A percentile compares a stretch with the other conserved stretches of the same genome.
phyloP scores from a whole-genome alignment of 2,888 invertebrate genomes.

The Romanomermis culicivorax region DNA sequence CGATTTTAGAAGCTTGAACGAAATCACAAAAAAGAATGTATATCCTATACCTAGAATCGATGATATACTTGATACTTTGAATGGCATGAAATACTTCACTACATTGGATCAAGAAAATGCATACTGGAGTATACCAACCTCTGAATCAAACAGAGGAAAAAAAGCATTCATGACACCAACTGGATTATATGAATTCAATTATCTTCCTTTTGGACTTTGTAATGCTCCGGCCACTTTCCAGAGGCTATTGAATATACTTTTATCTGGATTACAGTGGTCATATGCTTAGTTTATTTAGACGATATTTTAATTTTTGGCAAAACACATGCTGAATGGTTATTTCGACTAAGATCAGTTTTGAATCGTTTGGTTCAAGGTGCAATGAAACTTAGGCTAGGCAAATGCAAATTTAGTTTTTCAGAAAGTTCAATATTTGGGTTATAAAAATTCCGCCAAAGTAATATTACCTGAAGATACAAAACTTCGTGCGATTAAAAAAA shows the following conservation, averaged over 20 bases:
- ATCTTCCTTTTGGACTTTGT: constrained; percentile 13
- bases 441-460: neutral
- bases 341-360: neutral
- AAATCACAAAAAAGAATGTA: neutral
- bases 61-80: constrained; percentile 1
- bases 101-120: constrained; percentile 6
- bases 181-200: constrained; percentile 13
- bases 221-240: constrained; percentile 14
- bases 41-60: constrained; percentile 4
- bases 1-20: neutral
- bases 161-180: constrained; percentile 11
- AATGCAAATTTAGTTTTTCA: neutral
- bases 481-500: neutral
- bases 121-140: constrained; percentile 9
- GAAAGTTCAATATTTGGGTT: constrained; percentile 4
- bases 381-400: neutral
- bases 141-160: constrained; percentile 10
- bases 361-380: neutral
- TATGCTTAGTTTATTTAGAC: constrained; percentile 6
- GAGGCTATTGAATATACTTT: constrained; percentile 5
- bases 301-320: constrained; percentile 4
- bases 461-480: constrained; percentile 1
- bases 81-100: constrained; percentile 6
- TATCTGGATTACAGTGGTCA: constrained; percentile 1
- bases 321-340: neutral